Evolutionary conservation across 2,888 invertebrate genomes (phyloP).

Genomic region (Drosophila birchii): DNA sequence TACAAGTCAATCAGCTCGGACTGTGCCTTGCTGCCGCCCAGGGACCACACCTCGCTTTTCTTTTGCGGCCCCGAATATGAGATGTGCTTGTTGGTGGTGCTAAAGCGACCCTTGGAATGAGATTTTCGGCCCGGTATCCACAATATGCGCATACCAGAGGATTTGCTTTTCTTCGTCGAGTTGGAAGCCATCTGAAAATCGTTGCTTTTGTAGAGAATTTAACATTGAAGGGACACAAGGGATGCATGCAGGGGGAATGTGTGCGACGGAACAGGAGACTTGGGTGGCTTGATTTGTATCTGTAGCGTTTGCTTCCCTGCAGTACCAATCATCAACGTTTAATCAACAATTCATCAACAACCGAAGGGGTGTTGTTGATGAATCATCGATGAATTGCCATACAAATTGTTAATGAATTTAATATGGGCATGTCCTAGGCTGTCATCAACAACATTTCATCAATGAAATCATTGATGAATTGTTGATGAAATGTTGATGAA

Average conservation of each 20-base stretch:
- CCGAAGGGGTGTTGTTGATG: too few species aligned
- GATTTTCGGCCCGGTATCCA: constrained; percentile 84
- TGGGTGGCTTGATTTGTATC: too few species aligned
- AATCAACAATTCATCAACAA: too few species aligned
- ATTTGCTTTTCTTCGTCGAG: constrained; percentile 76
- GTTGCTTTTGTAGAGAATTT: constrained; percentile 28
- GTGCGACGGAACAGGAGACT: too few species aligned
- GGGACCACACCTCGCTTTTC: constrained; percentile 83
- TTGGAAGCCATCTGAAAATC: constrained; percentile 79
- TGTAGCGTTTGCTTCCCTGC: too few species aligned
- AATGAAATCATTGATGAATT: too few species aligned
- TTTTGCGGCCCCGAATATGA: constrained; percentile 76
- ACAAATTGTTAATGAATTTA: too few species aligned
- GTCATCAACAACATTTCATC: too few species aligned
- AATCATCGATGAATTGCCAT: too few species aligned
- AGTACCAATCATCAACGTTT: too few species aligned
- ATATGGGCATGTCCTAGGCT: too few species aligned
- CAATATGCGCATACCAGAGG: constrained; percentile 81
- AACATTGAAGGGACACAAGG: constrained; percentile 4
- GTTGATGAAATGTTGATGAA: too few species aligned
- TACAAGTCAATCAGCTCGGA: constrained; percentile 79
- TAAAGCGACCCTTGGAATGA: constrained; percentile 82
- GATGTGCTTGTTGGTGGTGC: constrained; percentile 79
- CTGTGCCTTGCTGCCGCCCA: constrained; percentile 83
- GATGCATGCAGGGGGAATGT: not conserved